A percentile compares a stretch with the other conserved stretches of the same genome.
phyloP scores from a whole-genome alignment of 2,113 vertebrate species.

The Rhineura floridana region DNA sequence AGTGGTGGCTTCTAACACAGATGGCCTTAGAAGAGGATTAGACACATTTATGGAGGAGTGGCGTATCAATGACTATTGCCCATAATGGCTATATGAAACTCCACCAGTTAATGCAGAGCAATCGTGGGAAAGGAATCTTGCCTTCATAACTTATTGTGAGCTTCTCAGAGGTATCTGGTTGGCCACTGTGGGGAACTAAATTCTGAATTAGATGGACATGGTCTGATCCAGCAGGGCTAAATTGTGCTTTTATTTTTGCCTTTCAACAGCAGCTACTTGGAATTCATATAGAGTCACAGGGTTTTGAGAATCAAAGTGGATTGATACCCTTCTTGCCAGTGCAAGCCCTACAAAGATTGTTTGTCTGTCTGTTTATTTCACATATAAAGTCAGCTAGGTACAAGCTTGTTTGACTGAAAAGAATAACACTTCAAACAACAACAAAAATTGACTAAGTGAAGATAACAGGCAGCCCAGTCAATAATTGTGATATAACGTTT shows the following conservation, averaged over 20 bases:
- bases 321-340: not conserved
- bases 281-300: not conserved
- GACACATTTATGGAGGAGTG: not conserved
- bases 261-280: not conserved
- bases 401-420: not conserved
- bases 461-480: not conserved
- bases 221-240: not conserved
- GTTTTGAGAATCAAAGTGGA: no score
- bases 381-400: not conserved
- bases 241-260: not conserved
- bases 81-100: no score
- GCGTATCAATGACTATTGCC: no score
- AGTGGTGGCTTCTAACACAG: not conserved
- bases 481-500: not conserved
- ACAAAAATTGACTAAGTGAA: not conserved
- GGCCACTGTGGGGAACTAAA: no score
- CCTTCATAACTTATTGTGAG: no score
- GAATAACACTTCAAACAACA: not conserved
- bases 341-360: not conserved
- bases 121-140: no score
- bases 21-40: not conserved
- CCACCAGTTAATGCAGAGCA: no score
- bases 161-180: no score
- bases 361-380: not conserved
- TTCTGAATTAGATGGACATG: not conserved